Evolutionary conservation across 2,888 invertebrate genomes (phyloP), one percentile per base, ranked within the genome.

Genomic region (Tinea pellionella): DNA sequence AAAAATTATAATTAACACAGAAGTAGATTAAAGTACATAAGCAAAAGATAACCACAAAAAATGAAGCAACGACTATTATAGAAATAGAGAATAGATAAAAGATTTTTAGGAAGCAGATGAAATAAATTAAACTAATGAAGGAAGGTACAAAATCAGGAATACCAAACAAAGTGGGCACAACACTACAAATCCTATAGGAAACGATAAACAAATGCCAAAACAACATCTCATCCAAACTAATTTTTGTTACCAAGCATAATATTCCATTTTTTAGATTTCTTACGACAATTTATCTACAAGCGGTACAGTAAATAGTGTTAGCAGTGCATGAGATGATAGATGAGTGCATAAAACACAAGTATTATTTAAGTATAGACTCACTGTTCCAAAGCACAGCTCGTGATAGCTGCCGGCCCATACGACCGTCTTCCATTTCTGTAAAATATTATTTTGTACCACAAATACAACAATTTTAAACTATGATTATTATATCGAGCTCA

Each of bases 341-440:
- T n/a, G 47, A 43, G 16, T 43, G 16, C 13, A n/a, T 43, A 16
- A 43, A 16, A 4, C 51, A 51, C 51, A 51, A 51, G 8, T 2
- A 42, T 42, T n/a, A 13, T 13, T 42, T 4, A 42, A 42, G 19
- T 12, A 18, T 51, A 62, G 73, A 91, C 93, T 93, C 89, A 94
- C 94, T 94, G 89, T 94, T 94, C 94, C 94, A 94, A 67, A 94
- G 90, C 72, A 94, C 93, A 75, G 94, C 93, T 72, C 94, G 90
- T 67, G 90, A 89, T 89, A 93, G 92, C 78, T 93, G 93, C 75
- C 92, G 91, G 75, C 92, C 91, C 88, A 94, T 92, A 73, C 93
- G 91, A 74, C 92, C 91, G 80, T 94, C 94, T 78, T 94, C 94
- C 77, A 92, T 90, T 80, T 92, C 93, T 93, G 89, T 61, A 84